These are phyloP conservation scores for Erpetoichthys calabaricus DNA, from an alignment of 2,797 vertebrate species.

Conservation along the genomic window DNA sequence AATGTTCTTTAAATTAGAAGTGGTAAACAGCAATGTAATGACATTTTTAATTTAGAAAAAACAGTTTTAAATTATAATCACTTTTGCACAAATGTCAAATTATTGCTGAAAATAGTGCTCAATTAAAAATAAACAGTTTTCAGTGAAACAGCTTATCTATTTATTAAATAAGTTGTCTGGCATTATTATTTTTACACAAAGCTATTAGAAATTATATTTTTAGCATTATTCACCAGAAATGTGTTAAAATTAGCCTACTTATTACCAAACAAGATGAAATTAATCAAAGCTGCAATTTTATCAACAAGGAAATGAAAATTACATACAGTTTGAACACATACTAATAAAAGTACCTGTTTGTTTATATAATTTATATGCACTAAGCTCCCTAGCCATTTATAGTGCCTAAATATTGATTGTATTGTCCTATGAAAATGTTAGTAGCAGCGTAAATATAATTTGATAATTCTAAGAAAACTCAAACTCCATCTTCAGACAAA, in stretches of 20 bases:
- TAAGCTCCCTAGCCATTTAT: too few species aligned
- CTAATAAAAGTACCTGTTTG: too few species aligned
- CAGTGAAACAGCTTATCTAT: slow-evolving; percentile 1
- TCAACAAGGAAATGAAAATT: too few species aligned
- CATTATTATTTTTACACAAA: background rate
- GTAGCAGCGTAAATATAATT: too few species aligned
- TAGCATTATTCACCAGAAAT: background rate
- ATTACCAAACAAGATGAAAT: background rate
- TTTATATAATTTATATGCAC: too few species aligned
- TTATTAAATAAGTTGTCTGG: background rate
- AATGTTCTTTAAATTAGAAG: slow-evolving; percentile 31
- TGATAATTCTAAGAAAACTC: too few species aligned
- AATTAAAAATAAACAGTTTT: background rate
- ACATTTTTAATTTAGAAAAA: slow-evolving; percentile 39
- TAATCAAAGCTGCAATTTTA: too few species aligned
- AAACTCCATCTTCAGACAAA: too few species aligned
- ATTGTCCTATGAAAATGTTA: too few species aligned
- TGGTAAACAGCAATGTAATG: slow-evolving; percentile 48
- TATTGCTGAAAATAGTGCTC: slow-evolving; percentile 7
- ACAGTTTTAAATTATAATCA: slow-evolving; percentile 16
- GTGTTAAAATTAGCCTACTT: background rate
- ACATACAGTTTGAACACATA: too few species aligned
- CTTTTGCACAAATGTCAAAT: slow-evolving; percentile 7
- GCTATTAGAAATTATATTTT: background rate
- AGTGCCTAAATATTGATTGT: too few species aligned